These are phyloP conservation scores for Conistra vaccinii DNA, from an alignment of 2,888 invertebrate species.

Conservation along the genomic window DNA sequence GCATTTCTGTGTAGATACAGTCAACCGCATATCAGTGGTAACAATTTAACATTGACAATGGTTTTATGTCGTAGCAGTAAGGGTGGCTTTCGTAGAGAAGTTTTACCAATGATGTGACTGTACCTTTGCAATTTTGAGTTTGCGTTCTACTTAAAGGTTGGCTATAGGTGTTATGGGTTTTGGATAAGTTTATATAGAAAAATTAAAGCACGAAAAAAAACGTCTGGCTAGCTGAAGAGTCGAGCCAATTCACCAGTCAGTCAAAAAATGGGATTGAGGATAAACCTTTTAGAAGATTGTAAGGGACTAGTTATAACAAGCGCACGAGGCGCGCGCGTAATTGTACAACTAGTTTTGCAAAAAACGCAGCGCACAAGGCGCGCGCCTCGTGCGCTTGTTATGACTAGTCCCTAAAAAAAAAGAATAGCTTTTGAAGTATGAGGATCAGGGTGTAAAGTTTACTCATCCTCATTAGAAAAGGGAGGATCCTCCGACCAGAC, in stretches of 20 bases:
- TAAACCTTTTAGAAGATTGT: no score
- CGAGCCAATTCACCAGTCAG: background rate
- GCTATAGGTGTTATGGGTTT: no score
- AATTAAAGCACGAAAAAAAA: background rate
- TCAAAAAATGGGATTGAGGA: background rate
- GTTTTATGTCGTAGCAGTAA: background rate
- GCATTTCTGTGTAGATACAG: background rate
- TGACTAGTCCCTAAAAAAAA: no score
- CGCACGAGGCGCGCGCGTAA: no score
- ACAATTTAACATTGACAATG: background rate
- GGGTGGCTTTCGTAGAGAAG: background rate
- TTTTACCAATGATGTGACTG: background rate
- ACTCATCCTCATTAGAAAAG: no score
- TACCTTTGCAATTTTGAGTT: conserved; percentile 5
- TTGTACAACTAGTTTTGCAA: no score
- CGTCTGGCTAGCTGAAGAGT: background rate
- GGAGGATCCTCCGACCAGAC: no score
- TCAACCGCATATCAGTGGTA: background rate
- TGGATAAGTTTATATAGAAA: background rate
- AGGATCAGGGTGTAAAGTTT: no score
- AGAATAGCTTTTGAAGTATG: no score
- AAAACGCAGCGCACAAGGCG: no score
- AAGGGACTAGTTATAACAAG: no score
- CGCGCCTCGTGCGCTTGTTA: no score
- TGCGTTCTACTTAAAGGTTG: background rate